phyloP scores from a whole-genome alignment of 2,888 invertebrate species.

The Incurvaria masculella region DNA sequence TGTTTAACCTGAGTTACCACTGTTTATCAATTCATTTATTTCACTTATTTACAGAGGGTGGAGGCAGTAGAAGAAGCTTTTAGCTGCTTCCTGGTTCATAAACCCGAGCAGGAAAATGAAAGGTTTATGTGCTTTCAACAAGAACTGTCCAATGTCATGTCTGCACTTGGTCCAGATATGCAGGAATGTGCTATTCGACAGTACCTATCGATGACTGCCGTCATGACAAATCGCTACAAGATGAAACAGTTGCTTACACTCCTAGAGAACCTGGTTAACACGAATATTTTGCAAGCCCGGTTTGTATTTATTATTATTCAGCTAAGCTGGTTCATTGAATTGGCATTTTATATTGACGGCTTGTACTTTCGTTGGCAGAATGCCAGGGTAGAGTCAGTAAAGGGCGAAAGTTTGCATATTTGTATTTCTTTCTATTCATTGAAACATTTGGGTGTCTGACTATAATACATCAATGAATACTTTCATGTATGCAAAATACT shows the following conservation, averaged over 20 bases:
- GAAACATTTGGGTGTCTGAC: no score
- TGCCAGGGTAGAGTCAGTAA: no score
- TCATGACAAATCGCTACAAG: constrained; percentile 70
- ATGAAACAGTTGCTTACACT: constrained; percentile 73
- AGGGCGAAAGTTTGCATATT: no score
- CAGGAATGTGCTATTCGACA: constrained; percentile 73
- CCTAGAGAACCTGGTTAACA: constrained; percentile 71
- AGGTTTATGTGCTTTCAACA: constrained; percentile 66
- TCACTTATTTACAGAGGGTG: constrained; percentile 58
- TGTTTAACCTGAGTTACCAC: constrained; percentile 1
- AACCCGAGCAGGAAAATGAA: constrained; percentile 65
- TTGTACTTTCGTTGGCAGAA: no score
- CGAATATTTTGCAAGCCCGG: constrained; percentile 73
- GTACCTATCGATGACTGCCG: constrained; percentile 70
- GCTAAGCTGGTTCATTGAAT: no score
- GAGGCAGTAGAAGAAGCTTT: constrained; percentile 88
- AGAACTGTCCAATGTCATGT: constrained; percentile 65
- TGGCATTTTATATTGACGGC: no score
- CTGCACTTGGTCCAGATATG: constrained; percentile 64
- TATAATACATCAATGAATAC: no score
- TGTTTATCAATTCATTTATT: constrained; percentile 2
- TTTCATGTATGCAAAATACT: no score
- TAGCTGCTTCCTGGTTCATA: constrained; percentile 80
- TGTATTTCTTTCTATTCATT: no score
- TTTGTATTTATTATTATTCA: no score